These are phyloP conservation scores for Paracanthobrama guichenoti DNA, from an alignment of 2,113 vertebrate genomes.

Conservation along the genomic window DNA sequence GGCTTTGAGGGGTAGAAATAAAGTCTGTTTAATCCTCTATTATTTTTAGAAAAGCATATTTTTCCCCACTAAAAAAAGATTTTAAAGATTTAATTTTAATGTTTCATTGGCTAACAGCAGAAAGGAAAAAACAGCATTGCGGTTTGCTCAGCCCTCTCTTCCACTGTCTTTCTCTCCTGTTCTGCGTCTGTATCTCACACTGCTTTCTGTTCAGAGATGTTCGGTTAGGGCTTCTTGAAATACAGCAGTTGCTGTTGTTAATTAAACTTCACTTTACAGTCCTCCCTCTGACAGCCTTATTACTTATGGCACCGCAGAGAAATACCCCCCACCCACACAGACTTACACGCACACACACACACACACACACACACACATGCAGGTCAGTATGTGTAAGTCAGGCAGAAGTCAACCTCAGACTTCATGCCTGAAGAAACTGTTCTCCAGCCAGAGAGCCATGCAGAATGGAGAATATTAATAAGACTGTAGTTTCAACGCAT, in stretches of 20 bases:
- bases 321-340: conserved; percentile 7
- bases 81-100: no score
- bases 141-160: neutral
- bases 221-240: neutral
- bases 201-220: neutral
- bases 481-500: neutral
- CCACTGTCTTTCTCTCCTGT: neutral
- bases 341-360: no score
- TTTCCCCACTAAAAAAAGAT: no score
- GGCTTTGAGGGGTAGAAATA: neutral
- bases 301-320: conserved; percentile 26
- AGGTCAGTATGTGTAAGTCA: conserved; percentile 28
- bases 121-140: neutral
- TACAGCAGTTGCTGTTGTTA: conserved; percentile 31
- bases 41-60: neutral
- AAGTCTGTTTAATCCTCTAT: neutral
- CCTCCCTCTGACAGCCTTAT: conserved; percentile 8
- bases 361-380: no score
- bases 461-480: neutral
- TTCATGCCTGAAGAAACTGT: conserved; percentile 23
- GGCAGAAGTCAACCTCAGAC: conserved; percentile 39
- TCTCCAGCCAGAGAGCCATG: neutral
- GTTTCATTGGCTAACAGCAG: neutral
- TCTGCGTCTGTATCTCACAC: neutral
- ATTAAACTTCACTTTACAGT: conserved; percentile 43